phyloP scores from a whole-genome alignment of 2,888 invertebrate species.

The Ptycholaimellus sp. region DNA sequence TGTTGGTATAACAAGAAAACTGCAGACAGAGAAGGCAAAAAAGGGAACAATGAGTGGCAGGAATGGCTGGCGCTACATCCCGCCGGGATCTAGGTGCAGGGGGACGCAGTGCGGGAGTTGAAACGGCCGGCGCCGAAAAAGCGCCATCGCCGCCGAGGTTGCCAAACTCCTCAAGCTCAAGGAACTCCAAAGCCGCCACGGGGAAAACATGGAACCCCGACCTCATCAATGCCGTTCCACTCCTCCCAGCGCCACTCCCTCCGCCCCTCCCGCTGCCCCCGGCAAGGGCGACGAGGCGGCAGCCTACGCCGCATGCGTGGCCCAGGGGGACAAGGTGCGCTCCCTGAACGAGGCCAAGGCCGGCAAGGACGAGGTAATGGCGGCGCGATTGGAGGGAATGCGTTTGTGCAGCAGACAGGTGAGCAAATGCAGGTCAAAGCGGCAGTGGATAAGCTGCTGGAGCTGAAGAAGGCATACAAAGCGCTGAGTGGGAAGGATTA shows the following conservation, averaged over 20 bases:
- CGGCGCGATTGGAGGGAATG: background rate
- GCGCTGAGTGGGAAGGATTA: constrained; percentile 34
- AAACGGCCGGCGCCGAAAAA: constrained; percentile 3
- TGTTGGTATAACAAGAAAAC: too few species aligned
- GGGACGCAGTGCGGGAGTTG: background rate
- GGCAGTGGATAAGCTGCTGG: background rate
- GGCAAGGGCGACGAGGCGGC: constrained; percentile 4
- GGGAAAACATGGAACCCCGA: constrained; percentile 1
- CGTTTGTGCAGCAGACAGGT: background rate
- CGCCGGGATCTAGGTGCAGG: too few species aligned
- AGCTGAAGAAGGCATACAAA: constrained; percentile 27
- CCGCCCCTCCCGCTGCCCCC: background rate
- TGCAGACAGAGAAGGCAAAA: too few species aligned
- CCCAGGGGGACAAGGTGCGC: constrained; percentile 42
- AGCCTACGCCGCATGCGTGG: constrained; percentile 15
- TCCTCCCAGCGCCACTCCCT: background rate
- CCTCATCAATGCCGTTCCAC: background rate
- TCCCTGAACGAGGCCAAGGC: constrained; percentile 34
- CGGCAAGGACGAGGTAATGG: too few species aligned
- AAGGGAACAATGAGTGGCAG: too few species aligned
- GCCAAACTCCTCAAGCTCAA: constrained; percentile 1
- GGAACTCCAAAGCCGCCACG: constrained; percentile 1
- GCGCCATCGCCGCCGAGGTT: background rate
- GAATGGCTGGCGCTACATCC: too few species aligned
- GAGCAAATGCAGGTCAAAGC: background rate